A percentile compares a stretch with the other conserved stretches of the same genome.
phyloP scores from a whole-genome alignment of 2,888 invertebrate species.

The Rhorus exstirpatorius region DNA sequence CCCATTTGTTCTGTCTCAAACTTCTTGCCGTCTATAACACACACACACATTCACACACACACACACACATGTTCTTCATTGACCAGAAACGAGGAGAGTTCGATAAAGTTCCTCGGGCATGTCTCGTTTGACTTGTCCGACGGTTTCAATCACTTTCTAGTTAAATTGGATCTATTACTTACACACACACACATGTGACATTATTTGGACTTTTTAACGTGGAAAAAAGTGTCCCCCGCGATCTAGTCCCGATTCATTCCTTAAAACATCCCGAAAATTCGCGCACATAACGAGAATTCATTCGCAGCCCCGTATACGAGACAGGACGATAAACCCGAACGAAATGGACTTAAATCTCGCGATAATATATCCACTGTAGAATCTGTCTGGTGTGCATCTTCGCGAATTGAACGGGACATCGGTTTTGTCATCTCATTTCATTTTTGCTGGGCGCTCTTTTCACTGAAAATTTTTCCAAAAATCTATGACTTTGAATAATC shows the following conservation, averaged over 20 bases:
- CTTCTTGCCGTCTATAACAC: no score
- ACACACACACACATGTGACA: neutral
- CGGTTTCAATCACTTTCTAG: neutral
- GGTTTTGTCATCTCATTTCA: conserved; percentile 5
- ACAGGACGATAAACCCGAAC: conserved; percentile 54
- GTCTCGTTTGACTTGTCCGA: conserved; percentile 29
- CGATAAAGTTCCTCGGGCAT: no score
- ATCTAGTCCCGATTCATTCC: conserved; percentile 14
- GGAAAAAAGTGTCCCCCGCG: conserved; percentile 43
- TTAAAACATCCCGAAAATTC: conserved; percentile 43
- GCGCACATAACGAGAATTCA: conserved; percentile 43
- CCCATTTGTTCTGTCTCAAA: no score
- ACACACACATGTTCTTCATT: no score
- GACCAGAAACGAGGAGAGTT: no score
- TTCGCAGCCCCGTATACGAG: conserved; percentile 16
- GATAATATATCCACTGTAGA: neutral
- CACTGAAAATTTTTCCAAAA: neutral
- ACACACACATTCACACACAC: no score
- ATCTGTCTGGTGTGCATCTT: conserved; percentile 4
- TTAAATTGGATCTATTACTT: conserved; percentile 10
- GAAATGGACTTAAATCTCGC: conserved; percentile 46
- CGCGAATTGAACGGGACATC: neutral
- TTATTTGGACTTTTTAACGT: conserved; percentile 12
- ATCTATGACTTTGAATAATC: no score
- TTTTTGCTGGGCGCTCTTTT: neutral